Evolutionary conservation across 2,113 vertebrate species (phyloP).

Genomic region (Etheostoma cragini): DNA sequence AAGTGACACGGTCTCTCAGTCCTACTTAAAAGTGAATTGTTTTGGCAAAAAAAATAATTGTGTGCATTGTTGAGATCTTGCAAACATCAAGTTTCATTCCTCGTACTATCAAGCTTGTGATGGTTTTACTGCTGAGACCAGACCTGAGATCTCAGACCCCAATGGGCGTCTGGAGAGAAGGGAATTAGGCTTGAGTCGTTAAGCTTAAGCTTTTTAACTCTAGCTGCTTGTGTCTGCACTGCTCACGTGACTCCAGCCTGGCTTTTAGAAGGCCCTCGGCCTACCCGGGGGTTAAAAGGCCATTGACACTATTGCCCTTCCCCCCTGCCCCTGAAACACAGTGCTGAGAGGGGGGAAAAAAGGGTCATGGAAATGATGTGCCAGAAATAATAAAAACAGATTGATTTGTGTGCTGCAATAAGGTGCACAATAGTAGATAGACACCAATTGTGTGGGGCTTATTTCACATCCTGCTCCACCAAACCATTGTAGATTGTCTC

Average conservation of each 20-base stretch:
- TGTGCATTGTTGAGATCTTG: not conserved
- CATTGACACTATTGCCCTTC: conserved; percentile 37
- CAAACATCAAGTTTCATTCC: not conserved
- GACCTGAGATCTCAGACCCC: conserved; percentile 36
- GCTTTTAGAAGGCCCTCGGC: conserved; percentile 36
- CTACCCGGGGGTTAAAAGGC: conserved; percentile 61
- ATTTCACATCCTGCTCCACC: conserved; percentile 33
- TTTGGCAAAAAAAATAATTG: not conserved
- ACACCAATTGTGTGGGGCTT: conserved; percentile 40
- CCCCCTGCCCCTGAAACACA: conserved; percentile 33
- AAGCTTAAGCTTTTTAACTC: conserved; percentile 47
- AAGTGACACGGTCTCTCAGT: not conserved
- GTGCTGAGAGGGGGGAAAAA: conserved; percentile 35
- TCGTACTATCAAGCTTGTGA: not conserved
- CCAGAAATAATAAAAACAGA: conserved; percentile 67
- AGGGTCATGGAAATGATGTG: conserved; percentile 57
- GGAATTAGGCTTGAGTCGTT: conserved; percentile 42
- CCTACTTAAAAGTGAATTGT: not conserved
- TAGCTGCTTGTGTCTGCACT: conserved; percentile 35
- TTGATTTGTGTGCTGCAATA: conserved; percentile 67
- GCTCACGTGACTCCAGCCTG: conserved; percentile 47
- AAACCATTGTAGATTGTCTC: conserved; percentile 37
- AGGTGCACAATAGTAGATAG: conserved; percentile 35
- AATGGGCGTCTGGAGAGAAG: conserved; percentile 37
- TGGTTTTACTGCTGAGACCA: conserved; percentile 28